Evolutionary conservation across 2,888 invertebrate species (phyloP).

Genomic region (Drosophila quinaria): DNA sequence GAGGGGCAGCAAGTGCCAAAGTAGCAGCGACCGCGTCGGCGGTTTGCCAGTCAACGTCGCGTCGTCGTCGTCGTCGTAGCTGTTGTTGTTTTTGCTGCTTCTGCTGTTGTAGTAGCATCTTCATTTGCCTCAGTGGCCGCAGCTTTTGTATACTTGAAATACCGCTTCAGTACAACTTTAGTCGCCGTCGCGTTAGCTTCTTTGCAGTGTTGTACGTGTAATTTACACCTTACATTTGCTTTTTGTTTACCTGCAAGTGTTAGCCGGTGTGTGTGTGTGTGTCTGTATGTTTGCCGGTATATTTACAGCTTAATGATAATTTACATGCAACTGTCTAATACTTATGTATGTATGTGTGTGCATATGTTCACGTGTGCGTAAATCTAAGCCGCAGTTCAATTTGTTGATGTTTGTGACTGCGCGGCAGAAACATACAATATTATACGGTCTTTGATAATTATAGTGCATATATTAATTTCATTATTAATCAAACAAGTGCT

Average conservation of each 20-base stretch:
- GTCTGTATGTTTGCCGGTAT: conserved; percentile 46
- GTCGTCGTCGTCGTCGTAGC: conserved; percentile 18
- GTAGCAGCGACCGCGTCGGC: conserved; percentile 47
- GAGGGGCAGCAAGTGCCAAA: conserved; percentile 63
- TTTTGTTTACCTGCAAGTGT: conserved; percentile 62
- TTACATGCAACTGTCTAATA: conserved; percentile 20
- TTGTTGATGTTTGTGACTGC: conserved; percentile 26
- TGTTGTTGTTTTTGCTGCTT: conserved; percentile 25
- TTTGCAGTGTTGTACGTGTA: conserved; percentile 32
- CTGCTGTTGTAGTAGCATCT: conserved; percentile 58
- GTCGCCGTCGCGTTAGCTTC: conserved; percentile 68
- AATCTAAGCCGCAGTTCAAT: conserved; percentile 19
- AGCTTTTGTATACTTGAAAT: conserved; percentile 80
- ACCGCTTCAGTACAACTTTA: conserved; percentile 78
- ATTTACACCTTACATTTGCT: conserved; percentile 59
- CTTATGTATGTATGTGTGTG: conserved; percentile 7
- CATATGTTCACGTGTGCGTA: conserved; percentile 12
- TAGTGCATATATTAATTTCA: conserved; percentile 44
- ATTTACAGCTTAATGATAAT: conserved; percentile 69
- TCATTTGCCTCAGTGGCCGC: conserved; percentile 56
- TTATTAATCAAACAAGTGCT: conserved; percentile 54
- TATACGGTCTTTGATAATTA: conserved; percentile 7
- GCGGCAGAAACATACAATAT: not conserved
- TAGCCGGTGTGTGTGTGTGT: conserved; percentile 26
- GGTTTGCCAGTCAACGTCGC: conserved; percentile 13